Percentiles rank a stretch among this genome's conserved stretches.
Conservation (phyloP, 2,888 invertebrate species). For the Phragmatobia fuliginosa region DNA sequence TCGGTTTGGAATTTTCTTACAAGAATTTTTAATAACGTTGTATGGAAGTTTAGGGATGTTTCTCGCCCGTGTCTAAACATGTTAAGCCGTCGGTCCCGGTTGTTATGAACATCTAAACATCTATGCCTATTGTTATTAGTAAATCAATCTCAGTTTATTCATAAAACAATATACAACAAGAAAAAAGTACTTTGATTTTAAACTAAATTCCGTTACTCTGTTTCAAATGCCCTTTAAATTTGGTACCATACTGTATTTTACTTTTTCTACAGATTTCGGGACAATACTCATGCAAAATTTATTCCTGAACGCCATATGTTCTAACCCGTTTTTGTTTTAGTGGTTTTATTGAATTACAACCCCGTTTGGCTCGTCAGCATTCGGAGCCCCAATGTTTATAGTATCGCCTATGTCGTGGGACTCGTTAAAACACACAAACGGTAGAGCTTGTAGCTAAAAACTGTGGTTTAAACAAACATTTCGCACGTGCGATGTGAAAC, state of each 20-base stretch:
- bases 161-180: too few species aligned
- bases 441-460: constrained; percentile 3
- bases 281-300: background rate
- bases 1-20: too few species aligned
- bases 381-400: constrained; percentile 1
- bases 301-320: background rate
- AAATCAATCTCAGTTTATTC: too few species aligned
- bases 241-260: background rate
- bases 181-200: background rate
- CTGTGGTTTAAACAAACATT: constrained; percentile 4
- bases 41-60: too few species aligned
- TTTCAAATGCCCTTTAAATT: background rate
- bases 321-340: background rate
- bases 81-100: too few species aligned
- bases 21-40: too few species aligned
- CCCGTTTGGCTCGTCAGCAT: background rate
- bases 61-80: too few species aligned
- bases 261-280: background rate
- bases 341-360: background rate
- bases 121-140: too few species aligned
- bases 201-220: background rate
- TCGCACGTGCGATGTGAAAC: constrained; percentile 7
- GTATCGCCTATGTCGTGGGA: background rate
- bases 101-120: too few species aligned
- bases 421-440: background rate